Evolutionary conservation across 2,888 invertebrate species (phyloP), one percentile per base, ranked within the genome.

Genomic region (Ochlodes sylvanus): DNA sequence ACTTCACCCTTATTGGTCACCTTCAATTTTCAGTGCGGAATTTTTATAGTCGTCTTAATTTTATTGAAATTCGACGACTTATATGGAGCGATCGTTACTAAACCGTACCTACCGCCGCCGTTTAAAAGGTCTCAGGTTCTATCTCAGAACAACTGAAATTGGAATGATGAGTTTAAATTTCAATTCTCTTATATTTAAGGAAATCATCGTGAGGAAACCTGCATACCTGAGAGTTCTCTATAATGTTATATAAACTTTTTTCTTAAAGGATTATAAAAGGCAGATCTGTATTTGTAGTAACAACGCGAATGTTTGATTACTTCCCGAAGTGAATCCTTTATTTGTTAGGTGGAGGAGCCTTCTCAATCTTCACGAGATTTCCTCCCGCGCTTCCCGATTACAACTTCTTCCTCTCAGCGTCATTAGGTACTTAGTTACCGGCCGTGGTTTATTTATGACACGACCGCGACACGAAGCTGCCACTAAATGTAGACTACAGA

Each of bases 361-460:
- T 38, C 68, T 68, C 68, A 63, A 68, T 68, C 68, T 68, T 42
- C 68, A 56, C 57, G 17, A 68, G 68, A 68, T 68, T 68, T 68
- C 68, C 68, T 62, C 41, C 62, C 57, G 56, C 68, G 63, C 68
- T 63, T 68, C 68, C 68, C 68, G 68, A 68, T 68, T 68, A 68
- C 68, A 68, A 63, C 50, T 56, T 68, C 63, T 68, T 68, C 68
- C 68, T 68, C 63, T 68, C 50, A 57, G 63, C 63, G 68, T 68
- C 57, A 68, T 68, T 68, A 68, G 63, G 63, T 63, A 68, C 68
- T 63, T 63, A 68, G 68, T 68, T 68, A 68, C 68, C 63, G 52
- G 56, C 56, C 19, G 57, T 32, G 63, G 57, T 68, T 63, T 68
- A 68, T 68, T 68, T 63, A 63, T 68, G 68, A 68, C 66, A 62